Conservation (phyloP, 1,140 invertebrate species). For the Lordiphosa clarofinis region DNA sequence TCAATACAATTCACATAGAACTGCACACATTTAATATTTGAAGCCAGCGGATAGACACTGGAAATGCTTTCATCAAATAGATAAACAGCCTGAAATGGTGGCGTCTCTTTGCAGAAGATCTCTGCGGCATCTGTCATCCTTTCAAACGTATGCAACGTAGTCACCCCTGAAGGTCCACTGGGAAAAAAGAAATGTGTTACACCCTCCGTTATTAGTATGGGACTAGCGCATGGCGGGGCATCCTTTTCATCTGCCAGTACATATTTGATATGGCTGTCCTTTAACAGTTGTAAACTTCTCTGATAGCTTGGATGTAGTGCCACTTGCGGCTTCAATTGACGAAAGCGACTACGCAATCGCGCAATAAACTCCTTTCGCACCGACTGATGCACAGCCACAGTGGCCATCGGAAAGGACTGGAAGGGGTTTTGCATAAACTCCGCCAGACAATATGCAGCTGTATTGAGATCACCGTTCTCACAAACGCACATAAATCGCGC, state of each 20-base stretch:
- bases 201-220: constrained; percentile 40
- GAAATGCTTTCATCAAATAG: constrained; percentile 47
- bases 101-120: constrained; percentile 21
- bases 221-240: constrained; percentile 50
- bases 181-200: constrained; percentile 49
- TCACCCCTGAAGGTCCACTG: constrained; percentile 35
- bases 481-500: constrained; percentile 51
- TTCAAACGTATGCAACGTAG: constrained; percentile 35
- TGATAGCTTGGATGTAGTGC: constrained; percentile 46
- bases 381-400: constrained; percentile 41
- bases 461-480: constrained; percentile 39
- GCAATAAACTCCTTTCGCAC: constrained; percentile 48
- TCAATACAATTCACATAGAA: constrained; percentile 58
- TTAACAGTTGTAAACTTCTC: constrained; percentile 15
- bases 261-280: constrained; percentile 27
- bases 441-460: constrained; percentile 38
- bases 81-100: constrained; percentile 31
- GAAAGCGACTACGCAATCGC: constrained; percentile 34
- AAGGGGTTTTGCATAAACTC: constrained; percentile 60
- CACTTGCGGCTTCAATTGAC: constrained; percentile 51
- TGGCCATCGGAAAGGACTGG: constrained; percentile 36
- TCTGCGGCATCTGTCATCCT: constrained; percentile 12
- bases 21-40: constrained; percentile 18
- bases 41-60: constrained; percentile 28
- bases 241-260: constrained; percentile 34